These are phyloP conservation scores for Meloidogyne floridensis DNA, from an alignment of 1,140 invertebrate genomes.

Conservation along the genomic window DNA sequence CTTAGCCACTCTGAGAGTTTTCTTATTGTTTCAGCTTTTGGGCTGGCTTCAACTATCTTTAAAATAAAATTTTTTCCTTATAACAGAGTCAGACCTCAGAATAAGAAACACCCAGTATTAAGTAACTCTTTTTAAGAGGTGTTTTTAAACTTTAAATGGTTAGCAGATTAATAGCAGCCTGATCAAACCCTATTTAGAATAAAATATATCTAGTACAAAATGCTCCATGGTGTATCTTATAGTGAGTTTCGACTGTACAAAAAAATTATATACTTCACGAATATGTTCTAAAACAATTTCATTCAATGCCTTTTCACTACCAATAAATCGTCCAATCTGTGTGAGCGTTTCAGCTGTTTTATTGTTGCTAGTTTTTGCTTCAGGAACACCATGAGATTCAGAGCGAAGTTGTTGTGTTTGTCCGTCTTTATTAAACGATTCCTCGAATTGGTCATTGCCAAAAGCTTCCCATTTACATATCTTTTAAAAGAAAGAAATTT, in stretches of 20 bases:
- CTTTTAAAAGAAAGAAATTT: neutral
- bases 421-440: neutral
- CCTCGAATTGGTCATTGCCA: slow-evolving; percentile 26
- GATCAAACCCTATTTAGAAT: too few relatives aligned
- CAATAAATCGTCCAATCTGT: slow-evolving; percentile 17
- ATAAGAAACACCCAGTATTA: too few relatives aligned
- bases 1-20: slow-evolving; percentile 81
- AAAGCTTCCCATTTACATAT: slow-evolving; percentile 36
- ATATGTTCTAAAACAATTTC: slow-evolving; percentile 10
- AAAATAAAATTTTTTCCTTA: neutral
- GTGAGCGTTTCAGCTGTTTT: slow-evolving; percentile 3
- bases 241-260: neutral
- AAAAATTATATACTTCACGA: neutral
- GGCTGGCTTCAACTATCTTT: slow-evolving; percentile 73
- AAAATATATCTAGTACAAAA: too few relatives aligned
- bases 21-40: slow-evolving; percentile 78
- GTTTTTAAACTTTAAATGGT: too few relatives aligned
- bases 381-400: slow-evolving; percentile 18
- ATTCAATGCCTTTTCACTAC: neutral
- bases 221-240: too few relatives aligned
- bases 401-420: neutral
- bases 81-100: neutral
- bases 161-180: too few relatives aligned
- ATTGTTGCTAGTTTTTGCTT: slow-evolving; percentile 13
- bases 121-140: too few relatives aligned